phyloP scores from a whole-genome alignment of 2,113 vertebrate species.

The Salvelinus sp. region DNA sequence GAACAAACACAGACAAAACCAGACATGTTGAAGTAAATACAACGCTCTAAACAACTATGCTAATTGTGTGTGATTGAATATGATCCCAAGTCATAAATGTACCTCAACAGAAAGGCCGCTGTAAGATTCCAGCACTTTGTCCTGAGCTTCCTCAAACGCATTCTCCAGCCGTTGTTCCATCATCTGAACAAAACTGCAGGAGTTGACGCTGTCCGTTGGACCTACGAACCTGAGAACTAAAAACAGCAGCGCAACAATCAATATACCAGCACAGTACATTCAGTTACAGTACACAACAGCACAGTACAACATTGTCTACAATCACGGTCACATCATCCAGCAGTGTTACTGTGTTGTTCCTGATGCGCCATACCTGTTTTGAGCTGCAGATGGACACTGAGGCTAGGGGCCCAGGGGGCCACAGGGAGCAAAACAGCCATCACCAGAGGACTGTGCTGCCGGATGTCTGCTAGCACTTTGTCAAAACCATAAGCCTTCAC shows the following conservation, averaged over 20 bases:
- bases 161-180: constrained; percentile 90
- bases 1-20: constrained; percentile 23
- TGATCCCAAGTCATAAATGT: constrained; percentile 17
- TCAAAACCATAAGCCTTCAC: constrained; percentile 81
- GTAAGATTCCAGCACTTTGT: constrained; percentile 85
- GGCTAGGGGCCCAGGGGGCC: constrained; percentile 79
- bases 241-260: constrained; percentile 11
- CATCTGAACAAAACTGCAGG: constrained; percentile 90
- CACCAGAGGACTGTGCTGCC: constrained; percentile 79
- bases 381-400: constrained; percentile 84
- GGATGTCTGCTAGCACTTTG: constrained; percentile 85
- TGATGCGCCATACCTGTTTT: constrained; percentile 82
- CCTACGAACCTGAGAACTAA: constrained; percentile 92
- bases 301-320: not conserved
- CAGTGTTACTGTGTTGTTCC: no score
- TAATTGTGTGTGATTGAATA: not conserved
- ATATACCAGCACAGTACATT: not conserved
- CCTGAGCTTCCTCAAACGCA: constrained; percentile 90
- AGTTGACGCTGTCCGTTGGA: constrained; percentile 86
- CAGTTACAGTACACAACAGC: not conserved
- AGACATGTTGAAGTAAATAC: not conserved
- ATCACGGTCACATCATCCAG: not conserved
- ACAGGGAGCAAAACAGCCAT: constrained; percentile 84
- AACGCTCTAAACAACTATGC: not conserved
- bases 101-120: constrained; percentile 91